Conservation (phyloP, 2,888 invertebrate species). For the Caenorhabditis sp. region DNA sequence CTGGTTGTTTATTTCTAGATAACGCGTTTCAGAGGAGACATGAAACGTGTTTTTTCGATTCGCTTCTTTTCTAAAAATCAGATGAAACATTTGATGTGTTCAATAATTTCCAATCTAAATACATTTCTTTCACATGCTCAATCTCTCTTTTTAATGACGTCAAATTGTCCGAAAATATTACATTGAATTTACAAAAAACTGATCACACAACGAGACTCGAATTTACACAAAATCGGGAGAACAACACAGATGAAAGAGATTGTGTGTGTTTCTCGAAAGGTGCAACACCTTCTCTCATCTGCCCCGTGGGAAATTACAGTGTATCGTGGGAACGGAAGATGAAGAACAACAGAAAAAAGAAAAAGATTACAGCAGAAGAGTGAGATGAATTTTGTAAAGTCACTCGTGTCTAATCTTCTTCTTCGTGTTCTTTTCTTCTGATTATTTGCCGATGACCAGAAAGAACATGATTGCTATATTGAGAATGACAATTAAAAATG, state of each 20-base stretch:
- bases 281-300: not conserved
- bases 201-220: not conserved
- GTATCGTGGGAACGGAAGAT: not conserved
- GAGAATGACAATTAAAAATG: not conserved
- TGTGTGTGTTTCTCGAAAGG: not conserved
- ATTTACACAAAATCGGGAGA: conserved; percentile 32
- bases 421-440: not conserved
- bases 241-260: not conserved
- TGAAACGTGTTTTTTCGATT: not conserved
- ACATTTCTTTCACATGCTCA: no score
- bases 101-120: no score
- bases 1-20: not conserved
- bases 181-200: conserved; percentile 40
- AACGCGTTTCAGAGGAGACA: not conserved
- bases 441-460: not conserved
- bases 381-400: not conserved
- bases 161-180: conserved; percentile 3
- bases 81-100: no score
- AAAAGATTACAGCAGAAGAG: not conserved
- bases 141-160: not conserved
- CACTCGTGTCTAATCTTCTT: not conserved
- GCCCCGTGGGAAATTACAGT: conserved; percentile 7
- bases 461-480: not conserved
- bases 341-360: not conserved
- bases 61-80: not conserved